Evolutionary conservation across 2,113 vertebrate genomes (phyloP).

Genomic region (Callipepla squamata): DNA sequence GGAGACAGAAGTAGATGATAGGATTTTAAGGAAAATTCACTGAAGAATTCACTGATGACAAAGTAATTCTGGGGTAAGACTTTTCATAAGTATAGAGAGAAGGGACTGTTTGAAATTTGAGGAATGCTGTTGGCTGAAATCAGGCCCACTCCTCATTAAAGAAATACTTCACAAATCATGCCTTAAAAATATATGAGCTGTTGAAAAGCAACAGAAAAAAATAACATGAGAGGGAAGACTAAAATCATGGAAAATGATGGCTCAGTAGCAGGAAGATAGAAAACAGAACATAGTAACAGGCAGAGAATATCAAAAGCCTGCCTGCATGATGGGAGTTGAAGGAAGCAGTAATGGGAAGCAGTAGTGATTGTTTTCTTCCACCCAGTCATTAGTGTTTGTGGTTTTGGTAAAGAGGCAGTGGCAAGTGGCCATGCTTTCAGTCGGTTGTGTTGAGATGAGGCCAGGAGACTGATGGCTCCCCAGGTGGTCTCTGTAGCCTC

Average conservation of each 20-base stretch:
- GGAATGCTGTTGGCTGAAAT: background rate
- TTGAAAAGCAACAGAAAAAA: background rate
- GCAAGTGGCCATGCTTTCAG: background rate
- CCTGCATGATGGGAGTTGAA: background rate
- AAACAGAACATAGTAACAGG: background rate
- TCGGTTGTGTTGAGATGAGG: rapidly evolving
- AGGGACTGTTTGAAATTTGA: background rate
- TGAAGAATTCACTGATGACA: background rate
- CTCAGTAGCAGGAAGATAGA: background rate
- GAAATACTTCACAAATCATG: background rate
- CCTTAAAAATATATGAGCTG: background rate
- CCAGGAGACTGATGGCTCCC: background rate
- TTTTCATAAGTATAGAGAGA: background rate
- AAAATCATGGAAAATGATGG: background rate
- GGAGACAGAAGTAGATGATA: background rate
- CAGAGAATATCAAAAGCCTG: background rate
- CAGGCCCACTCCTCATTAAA: background rate
- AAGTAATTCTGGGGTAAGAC: background rate
- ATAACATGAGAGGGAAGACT: background rate
- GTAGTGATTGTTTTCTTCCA: background rate
- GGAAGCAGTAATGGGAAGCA: background rate
- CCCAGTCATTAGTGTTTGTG: background rate
- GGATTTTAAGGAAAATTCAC: background rate
- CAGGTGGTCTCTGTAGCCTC: background rate
- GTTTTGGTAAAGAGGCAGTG: background rate